A percentile compares a stretch with the other conserved stretches of the same genome.
Evolutionary conservation across 2,888 invertebrate genomes (phyloP).

Genomic region (Dioctria rufipes): DNA sequence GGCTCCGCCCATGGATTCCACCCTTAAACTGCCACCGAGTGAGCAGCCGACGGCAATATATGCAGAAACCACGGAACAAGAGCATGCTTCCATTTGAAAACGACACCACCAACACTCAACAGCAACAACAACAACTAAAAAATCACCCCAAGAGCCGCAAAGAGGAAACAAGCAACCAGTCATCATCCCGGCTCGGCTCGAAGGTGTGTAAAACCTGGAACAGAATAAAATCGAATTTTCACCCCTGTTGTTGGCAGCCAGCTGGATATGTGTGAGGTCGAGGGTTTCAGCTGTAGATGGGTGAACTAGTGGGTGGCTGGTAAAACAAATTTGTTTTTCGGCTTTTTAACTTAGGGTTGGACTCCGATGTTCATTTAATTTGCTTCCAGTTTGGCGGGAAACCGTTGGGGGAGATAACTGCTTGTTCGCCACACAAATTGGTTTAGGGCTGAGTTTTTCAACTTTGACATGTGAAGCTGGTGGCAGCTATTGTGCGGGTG

Average conservation of each 20-base stretch:
- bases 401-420: constrained; percentile 30
- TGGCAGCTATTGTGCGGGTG: not conserved
- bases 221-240: constrained; percentile 55
- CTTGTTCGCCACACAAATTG: not conserved
- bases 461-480: constrained; percentile 8
- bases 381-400: constrained; percentile 36
- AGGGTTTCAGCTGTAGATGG: not conserved
- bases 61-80: constrained; percentile 42
- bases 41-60: constrained; percentile 48
- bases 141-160: constrained; percentile 17
- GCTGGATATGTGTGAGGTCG: not conserved
- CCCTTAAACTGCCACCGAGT: constrained; percentile 44
- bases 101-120: too few relatives aligned
- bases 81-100: not conserved
- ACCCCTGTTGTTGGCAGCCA: constrained; percentile 8
- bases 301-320: constrained; percentile 3
- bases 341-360: constrained; percentile 42
- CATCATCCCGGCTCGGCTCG: not conserved
- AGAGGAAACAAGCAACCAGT: not conserved
- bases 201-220: constrained; percentile 43
- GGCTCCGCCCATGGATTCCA: constrained; percentile 58
- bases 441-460: constrained; percentile 11
- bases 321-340: constrained; percentile 44
- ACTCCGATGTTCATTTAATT: constrained; percentile 54
- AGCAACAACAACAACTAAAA: not conserved